These are phyloP conservation scores for Hyla sarda DNA, from an alignment of 2,113 vertebrate species.

Conservation along the genomic window DNA sequence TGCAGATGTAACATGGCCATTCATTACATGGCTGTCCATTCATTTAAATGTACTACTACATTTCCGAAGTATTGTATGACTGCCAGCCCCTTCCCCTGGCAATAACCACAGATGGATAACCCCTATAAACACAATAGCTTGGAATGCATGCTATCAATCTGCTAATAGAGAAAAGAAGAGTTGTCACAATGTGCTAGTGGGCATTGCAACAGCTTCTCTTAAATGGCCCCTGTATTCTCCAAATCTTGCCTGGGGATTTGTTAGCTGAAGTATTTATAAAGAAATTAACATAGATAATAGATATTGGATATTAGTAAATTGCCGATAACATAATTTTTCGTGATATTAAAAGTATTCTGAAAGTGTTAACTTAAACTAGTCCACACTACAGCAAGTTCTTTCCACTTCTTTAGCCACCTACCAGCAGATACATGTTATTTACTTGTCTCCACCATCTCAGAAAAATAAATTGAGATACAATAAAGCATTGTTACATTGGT, in stretches of 20 bases:
- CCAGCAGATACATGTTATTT: background rate
- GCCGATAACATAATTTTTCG: background rate
- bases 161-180: background rate
- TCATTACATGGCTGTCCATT: background rate
- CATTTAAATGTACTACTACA: background rate
- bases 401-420: background rate
- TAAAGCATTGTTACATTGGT: conserved; percentile 59
- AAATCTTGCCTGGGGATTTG: background rate
- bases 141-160: background rate
- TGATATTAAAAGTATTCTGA: too few relatives aligned
- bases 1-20: background rate
- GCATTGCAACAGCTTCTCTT: background rate
- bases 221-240: background rate
- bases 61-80: background rate
- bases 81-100: background rate
- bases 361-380: too few relatives aligned
- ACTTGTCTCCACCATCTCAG: background rate
- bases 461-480: conserved; percentile 1
- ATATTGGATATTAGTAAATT: background rate
- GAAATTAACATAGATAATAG: background rate
- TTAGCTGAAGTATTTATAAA: background rate
- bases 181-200: background rate
- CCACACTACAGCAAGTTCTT: background rate
- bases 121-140: background rate
- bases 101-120: background rate